These are phyloP conservation scores for Lasioglossum leucozonium DNA, from an alignment of 2,888 invertebrate genomes.

Conservation along the genomic window DNA sequence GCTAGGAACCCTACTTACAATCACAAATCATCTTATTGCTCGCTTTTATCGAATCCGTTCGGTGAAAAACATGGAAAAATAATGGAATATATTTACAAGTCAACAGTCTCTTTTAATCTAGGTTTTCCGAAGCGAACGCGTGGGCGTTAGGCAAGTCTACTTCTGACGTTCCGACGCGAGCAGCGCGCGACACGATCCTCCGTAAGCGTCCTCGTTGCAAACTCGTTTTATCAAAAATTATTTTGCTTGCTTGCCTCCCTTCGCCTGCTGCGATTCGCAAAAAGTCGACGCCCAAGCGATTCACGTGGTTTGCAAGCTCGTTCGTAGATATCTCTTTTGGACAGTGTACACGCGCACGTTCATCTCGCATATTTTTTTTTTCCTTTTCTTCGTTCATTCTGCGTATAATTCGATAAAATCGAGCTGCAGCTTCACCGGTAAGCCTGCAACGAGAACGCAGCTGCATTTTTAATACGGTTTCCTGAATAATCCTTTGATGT, in stretches of 20 bases:
- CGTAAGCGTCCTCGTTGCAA: background rate
- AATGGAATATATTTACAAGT: slow-evolving; percentile 48
- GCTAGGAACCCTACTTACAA: slow-evolving; percentile 45
- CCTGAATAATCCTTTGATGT: background rate
- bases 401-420: background rate
- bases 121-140: slow-evolving; percentile 22
- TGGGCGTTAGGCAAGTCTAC: slow-evolving; percentile 44
- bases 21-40: slow-evolving; percentile 40
- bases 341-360: background rate
- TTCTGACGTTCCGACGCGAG: slow-evolving; percentile 26
- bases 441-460: background rate
- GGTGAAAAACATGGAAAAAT: slow-evolving; percentile 41
- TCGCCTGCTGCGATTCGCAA: background rate
- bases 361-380: background rate
- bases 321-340: background rate
- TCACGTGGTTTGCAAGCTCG: background rate
- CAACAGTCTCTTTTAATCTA: slow-evolving; percentile 32
- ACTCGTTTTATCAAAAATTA: background rate
- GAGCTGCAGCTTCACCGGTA: background rate
- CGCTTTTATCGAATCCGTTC: slow-evolving; percentile 13
- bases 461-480: background rate
- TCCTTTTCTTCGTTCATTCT: background rate
- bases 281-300: background rate
- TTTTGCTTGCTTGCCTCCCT: background rate
- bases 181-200: background rate